Conservation (phyloP, 2,888 invertebrate genomes). For the Petrophora chlorosata region DNA sequence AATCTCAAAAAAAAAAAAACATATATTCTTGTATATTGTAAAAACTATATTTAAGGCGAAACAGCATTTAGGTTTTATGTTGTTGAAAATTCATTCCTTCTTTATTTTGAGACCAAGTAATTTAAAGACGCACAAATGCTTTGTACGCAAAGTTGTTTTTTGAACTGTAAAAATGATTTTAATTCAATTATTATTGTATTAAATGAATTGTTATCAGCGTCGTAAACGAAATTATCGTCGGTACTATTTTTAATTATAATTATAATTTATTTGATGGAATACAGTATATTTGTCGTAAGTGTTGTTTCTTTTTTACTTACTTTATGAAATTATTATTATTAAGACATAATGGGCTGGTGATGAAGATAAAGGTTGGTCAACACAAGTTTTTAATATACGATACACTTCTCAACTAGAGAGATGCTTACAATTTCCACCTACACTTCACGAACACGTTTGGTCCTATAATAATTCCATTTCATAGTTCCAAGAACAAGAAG, state of each 20-base stretch:
- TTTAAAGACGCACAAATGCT: conserved; percentile 63
- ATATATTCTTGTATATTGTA: conserved; percentile 55
- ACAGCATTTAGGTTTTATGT: conserved; percentile 32
- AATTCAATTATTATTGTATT: conserved; percentile 49
- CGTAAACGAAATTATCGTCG: conserved; percentile 65
- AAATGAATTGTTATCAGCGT: conserved; percentile 57
- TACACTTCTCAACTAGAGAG: no score
- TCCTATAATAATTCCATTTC: no score
- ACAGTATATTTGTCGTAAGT: conserved; percentile 78
- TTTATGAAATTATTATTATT: no score
- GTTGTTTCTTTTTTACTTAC: conserved; percentile 41
- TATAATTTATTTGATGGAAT: conserved; percentile 81
- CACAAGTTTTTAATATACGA: no score
- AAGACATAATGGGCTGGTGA: no score
- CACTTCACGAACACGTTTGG: no score
- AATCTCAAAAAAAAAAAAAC: conserved; percentile 63
- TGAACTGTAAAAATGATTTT: conserved; percentile 48
- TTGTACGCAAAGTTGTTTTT: conserved; percentile 33
- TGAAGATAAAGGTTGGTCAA: no score
- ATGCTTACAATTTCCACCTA: no score
- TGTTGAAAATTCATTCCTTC: conserved; percentile 51
- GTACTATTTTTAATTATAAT: conserved; percentile 74
- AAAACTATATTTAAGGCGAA: conserved; percentile 48
- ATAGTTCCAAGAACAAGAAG: no score
- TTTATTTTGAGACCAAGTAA: conserved; percentile 31